phyloP scores from a whole-genome alignment of 2,113 vertebrate genomes.

The Capreolus pygargus region DNA sequence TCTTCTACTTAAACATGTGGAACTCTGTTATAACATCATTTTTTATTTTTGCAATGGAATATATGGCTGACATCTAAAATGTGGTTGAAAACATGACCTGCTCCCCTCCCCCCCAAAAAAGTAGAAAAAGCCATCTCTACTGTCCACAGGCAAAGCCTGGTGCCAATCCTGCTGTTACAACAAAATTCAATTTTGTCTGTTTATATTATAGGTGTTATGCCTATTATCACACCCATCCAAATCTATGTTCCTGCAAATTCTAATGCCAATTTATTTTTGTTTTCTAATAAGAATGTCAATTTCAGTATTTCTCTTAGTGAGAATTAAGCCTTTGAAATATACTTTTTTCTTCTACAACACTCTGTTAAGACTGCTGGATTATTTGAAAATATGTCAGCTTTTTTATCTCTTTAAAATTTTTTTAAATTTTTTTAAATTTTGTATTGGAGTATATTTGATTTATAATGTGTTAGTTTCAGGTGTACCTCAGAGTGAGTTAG shows the following conservation, averaged over 20 bases:
- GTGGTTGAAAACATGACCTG: not conserved
- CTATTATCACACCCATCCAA: not conserved
- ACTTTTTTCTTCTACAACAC: not conserved
- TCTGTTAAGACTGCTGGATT: not conserved
- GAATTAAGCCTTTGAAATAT: slow-evolving; percentile 4
- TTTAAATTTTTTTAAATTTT: not conserved
- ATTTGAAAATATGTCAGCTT: not conserved
- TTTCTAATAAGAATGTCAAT: not conserved
- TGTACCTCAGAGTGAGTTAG: not conserved
- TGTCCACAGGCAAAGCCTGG: not conserved
- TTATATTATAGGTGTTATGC: not conserved
- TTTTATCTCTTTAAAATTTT: not conserved
- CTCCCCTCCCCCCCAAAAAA: not conserved
- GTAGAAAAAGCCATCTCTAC: not conserved
- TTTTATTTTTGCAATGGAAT: slow-evolving; percentile 2
- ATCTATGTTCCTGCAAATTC: not conserved
- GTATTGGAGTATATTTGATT: not conserved
- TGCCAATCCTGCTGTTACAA: not conserved
- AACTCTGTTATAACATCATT: not conserved
- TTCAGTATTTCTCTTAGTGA: not conserved
- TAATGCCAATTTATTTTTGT: not conserved
- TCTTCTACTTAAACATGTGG: slow-evolving; percentile 1
- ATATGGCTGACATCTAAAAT: not conserved
- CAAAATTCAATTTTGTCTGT: not conserved
- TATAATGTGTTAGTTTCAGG: not conserved